Evolutionary conservation across 2,113 vertebrate genomes (phyloP), one percentile per base, ranked within the genome.

Genomic region (Acrocephalus kingi): DNA sequence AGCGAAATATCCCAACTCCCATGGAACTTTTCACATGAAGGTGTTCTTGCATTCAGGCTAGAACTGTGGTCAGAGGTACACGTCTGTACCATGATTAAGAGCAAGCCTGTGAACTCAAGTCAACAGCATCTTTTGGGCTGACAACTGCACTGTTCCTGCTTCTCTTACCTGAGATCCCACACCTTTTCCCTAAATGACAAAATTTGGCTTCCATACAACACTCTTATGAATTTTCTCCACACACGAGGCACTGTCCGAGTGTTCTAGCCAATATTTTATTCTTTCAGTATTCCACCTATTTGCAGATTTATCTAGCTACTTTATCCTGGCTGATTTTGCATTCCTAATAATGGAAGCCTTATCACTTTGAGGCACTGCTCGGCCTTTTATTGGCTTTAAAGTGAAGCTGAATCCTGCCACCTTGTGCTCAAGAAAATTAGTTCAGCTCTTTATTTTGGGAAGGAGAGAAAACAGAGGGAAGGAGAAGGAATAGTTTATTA

Each of bases 381-480:
- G 25, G 81, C 11, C 3, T 25, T 52, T 52, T 22, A n/a, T 11
- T 43, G 27, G 31, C 18, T 75, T 66, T 52, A 48, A 66, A 82
- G 35, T 8, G 68, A 97, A 96, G 94, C 80, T 97, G 93, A 96
- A 79, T 61, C 80, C 94, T 97, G 97, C 97, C 98, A 98, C 97
- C 98, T 97, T 94, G 97, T 97, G 97, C 84, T 95, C 94, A 94
- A 93, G 92, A 89, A 25, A 37, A 74, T 97, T 94, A 97, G 19
- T 75, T 86, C 90, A 94, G 4, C 31, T 56, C 24, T 76, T 49
- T 94, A 46, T 68, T 94, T 90, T 80, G 30, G 18, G 21, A 71
- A 68, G 19, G 15, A 69, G 25, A 11, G 2, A 35, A 46, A 37
- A 30, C 45, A 18, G 19, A 13, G 9, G 12, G 78, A 61, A 24